These are phyloP conservation scores for Pseudomyrmex dendroicus DNA, from an alignment of 1,140 invertebrate genomes.

Conservation along the genomic window DNA sequence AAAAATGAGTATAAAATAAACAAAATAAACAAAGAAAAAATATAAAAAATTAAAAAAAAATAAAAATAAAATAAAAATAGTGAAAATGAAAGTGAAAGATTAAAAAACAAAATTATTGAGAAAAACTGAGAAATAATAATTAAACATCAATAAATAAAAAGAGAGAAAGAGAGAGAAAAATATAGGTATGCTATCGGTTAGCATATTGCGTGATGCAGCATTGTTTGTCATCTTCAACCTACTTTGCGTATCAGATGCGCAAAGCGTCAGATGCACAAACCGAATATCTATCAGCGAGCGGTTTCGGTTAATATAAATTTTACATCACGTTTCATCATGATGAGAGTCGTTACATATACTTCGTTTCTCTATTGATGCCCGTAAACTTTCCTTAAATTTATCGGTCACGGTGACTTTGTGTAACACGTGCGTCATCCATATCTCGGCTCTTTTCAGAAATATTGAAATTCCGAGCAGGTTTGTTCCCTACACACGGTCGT, in stretches of 20 bases:
- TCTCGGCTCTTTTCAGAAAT: slow-evolving; percentile 4
- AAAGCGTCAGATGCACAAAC: slow-evolving; percentile 28
- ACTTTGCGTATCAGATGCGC: slow-evolving; percentile 41
- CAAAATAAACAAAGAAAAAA: too few relatives aligned
- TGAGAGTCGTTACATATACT: background rate
- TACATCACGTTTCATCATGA: background rate
- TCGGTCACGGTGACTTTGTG: background rate
- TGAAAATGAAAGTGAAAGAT: too few relatives aligned
- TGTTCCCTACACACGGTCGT: background rate
- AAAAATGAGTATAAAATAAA: too few relatives aligned
- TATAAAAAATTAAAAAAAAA: too few relatives aligned
- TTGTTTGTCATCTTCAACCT: slow-evolving; percentile 47
- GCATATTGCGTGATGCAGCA: slow-evolving; percentile 22
- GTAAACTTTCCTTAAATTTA: slow-evolving; percentile 41
- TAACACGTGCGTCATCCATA: background rate
- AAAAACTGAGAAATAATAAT: too few relatives aligned
- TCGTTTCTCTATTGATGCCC: background rate
- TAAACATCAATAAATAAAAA: background rate
- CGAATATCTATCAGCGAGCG: slow-evolving; percentile 22
- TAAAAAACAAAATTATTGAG: too few relatives aligned
- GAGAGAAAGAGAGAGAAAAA: background rate
- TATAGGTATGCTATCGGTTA: slow-evolving; percentile 2
- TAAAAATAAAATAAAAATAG: too few relatives aligned
- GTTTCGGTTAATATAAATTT: slow-evolving; percentile 34
- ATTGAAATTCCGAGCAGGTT: slow-evolving; percentile 59